Percentiles rank a stretch among this genome's conserved stretches.
Evolutionary conservation across 2,888 invertebrate genomes (phyloP).

Genomic region (Drosophila paramelanica): DNA sequence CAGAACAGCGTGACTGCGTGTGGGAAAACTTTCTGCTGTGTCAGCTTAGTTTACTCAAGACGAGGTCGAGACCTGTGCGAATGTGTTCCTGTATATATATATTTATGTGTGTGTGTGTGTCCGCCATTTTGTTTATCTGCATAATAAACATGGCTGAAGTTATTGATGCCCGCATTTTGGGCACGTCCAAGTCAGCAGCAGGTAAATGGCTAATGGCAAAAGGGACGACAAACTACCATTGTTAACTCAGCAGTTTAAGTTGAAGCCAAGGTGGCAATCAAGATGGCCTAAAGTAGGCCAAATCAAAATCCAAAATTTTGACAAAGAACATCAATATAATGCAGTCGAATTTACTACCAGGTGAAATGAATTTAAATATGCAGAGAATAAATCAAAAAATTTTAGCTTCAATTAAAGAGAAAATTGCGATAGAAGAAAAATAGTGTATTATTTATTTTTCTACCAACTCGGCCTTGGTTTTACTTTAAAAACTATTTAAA

Average conservation of each 20-base stretch:
- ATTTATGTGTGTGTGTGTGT: conserved; percentile 16
- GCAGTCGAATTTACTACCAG: conserved; percentile 1
- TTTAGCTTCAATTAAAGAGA: too few species aligned
- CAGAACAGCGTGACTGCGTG: conserved; percentile 11
- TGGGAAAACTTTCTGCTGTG: conserved; percentile 64
- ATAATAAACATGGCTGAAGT: conserved; percentile 75
- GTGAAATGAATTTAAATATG: not conserved
- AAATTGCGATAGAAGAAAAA: too few species aligned
- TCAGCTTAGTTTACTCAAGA: conserved; percentile 67
- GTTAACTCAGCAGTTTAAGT: conserved; percentile 15
- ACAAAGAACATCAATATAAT: conserved; percentile 6
- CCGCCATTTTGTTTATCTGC: conserved; percentile 76
- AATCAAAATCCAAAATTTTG: conserved; percentile 10
- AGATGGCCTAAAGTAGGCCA: conserved; percentile 9
- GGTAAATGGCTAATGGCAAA: conserved; percentile 40
- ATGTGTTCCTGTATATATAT: not conserved
- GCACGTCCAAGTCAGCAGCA: conserved; percentile 64
- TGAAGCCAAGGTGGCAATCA: conserved; percentile 7
- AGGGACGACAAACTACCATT: conserved; percentile 34
- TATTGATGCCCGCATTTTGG: conserved; percentile 75
- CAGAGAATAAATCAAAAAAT: not conserved
- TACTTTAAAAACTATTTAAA: not conserved
- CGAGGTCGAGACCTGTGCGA: conserved; percentile 22
- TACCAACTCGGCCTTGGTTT: too few species aligned
- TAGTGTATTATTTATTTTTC: too few species aligned